Percentiles rank a stretch among this genome's conserved stretches.
Evolutionary conservation across 1,140 invertebrate genomes (phyloP).

Genomic region (Polypedilum pembai): DNA sequence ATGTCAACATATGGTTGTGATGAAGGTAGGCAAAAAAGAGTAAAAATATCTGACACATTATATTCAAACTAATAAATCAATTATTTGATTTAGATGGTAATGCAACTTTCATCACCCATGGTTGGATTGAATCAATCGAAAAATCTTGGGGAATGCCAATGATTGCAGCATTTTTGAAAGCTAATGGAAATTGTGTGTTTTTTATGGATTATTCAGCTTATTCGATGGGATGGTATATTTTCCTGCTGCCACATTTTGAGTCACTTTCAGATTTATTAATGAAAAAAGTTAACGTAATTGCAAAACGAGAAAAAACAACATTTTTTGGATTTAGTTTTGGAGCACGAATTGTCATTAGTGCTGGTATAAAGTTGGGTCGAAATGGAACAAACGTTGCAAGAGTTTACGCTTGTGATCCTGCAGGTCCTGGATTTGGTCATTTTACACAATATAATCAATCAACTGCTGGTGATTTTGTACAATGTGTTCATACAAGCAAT

Average conservation of each 20-base stretch:
- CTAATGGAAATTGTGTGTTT: neutral
- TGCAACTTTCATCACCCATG: neutral
- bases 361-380: neutral
- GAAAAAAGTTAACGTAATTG: neutral
- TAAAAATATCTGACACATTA: too few relatives aligned
- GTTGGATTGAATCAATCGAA: slow-evolving; percentile 2
- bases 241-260: neutral
- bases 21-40: too few relatives aligned
- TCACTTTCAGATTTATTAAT: neutral
- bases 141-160: neutral
- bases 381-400: neutral
- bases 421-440: slow-evolving; percentile 2
- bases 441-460: neutral
- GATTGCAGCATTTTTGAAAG: neutral
- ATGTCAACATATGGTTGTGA: neutral
- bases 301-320: neutral
- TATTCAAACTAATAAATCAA: too few relatives aligned
- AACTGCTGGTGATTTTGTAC: neutral
- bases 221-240: neutral
- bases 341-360: neutral
- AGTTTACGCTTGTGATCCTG: neutral
- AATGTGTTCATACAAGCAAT: slow-evolving; percentile 25
- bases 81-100: neutral
- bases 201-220: neutral
- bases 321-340: neutral